A percentile compares a stretch with the other conserved stretches of the same genome.
Conservation (phyloP, 2,113 vertebrate genomes). For the Neofelis nebulosa region DNA sequence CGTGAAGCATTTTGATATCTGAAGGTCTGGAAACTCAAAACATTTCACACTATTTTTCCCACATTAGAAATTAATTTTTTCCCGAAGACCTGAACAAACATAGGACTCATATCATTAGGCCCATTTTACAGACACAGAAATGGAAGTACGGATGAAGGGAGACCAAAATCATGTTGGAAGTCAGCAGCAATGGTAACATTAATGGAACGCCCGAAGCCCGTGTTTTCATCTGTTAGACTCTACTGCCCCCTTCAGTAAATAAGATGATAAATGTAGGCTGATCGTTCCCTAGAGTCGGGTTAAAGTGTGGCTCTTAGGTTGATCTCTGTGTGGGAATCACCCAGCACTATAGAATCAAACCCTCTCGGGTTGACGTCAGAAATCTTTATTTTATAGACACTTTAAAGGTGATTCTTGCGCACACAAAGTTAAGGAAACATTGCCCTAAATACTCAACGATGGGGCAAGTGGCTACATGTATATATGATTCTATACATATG, state of each 20-base stretch:
- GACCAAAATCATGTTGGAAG: background rate
- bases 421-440: background rate
- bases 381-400: background rate
- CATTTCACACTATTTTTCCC: background rate
- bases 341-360: background rate
- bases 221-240: slow-evolving; percentile 23
- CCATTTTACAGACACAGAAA: slow-evolving; percentile 10
- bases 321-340: background rate
- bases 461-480: background rate
- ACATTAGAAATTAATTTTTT: background rate
- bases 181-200: background rate
- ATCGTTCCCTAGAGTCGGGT: background rate
- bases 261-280: background rate
- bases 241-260: slow-evolving; percentile 69
- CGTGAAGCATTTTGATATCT: background rate
- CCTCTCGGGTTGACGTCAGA: background rate
- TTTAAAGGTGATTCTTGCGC: background rate
- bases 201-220: fast-evolving
- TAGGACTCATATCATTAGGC: background rate
- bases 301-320: background rate
- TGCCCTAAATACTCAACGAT: background rate
- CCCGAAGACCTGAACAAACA: background rate
- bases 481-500: background rate
- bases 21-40: background rate
- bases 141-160: background rate